A percentile compares a stretch with the other conserved stretches of the same genome.
phyloP scores from a whole-genome alignment of 53 echinoderm and acorn worm genomes.

The Holothuria scabra region DNA sequence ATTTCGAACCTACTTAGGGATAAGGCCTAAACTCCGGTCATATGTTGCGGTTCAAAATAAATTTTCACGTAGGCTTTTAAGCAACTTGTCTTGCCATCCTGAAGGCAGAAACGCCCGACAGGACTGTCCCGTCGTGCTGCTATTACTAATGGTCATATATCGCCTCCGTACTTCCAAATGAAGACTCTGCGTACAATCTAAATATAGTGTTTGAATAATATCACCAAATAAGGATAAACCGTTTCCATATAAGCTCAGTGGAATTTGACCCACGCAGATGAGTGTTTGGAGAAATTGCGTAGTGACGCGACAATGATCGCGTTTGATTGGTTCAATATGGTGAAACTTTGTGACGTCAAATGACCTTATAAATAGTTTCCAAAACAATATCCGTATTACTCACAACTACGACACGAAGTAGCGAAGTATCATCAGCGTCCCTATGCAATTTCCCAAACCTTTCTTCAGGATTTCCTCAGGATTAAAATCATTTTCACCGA shows the following conservation, averaged over 20 bases:
- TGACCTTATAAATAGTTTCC: conserved; percentile 53
- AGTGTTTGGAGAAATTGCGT: conserved; percentile 26
- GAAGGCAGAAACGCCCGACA: no score
- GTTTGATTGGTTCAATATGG: background rate
- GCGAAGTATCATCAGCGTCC: background rate
- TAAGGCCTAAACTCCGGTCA: no score
- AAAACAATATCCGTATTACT: conserved; percentile 45
- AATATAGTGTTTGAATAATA: conserved; percentile 47
- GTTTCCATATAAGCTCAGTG: conserved; percentile 17
- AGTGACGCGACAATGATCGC: conserved; percentile 16
- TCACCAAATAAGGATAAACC: conserved; percentile 5
- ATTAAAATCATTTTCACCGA: background rate
- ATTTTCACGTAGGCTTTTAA: no score
- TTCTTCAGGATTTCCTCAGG: background rate
- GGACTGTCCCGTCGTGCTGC: no score
- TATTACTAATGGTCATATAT: no score
- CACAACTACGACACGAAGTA: conserved; percentile 26
- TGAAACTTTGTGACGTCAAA: conserved; percentile 24
- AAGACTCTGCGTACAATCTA: background rate
- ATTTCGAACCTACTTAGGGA: no score
- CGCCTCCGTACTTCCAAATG: no score
- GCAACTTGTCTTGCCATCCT: no score
- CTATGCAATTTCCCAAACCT: no score
- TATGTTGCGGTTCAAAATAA: no score
- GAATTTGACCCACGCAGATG: conserved; percentile 47